Conservation (phyloP, 2,888 invertebrate species). For the Dermolepida albohirtum region DNA sequence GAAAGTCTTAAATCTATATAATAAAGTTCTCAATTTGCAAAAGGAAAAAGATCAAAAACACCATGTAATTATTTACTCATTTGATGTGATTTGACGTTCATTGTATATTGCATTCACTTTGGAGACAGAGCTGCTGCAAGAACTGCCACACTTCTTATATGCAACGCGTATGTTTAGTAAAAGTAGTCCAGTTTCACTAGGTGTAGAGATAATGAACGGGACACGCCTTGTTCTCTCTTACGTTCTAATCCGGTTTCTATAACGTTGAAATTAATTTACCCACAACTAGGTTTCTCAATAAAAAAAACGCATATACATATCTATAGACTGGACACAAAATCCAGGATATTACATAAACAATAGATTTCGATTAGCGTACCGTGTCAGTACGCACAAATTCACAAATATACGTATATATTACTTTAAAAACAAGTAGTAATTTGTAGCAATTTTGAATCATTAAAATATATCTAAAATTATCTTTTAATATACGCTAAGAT, state of each 20-base stretch:
- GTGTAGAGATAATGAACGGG: slow-evolving; percentile 39
- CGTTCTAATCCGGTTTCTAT: slow-evolving; percentile 42
- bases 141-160: slow-evolving; percentile 34
- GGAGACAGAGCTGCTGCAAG: slow-evolving; percentile 1
- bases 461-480: too few relatives aligned
- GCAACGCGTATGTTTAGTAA: slow-evolving; percentile 41
- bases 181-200: slow-evolving; percentile 50
- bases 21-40: too few relatives aligned
- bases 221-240: slow-evolving; percentile 44
- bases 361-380: too few relatives aligned
- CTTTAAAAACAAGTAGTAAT: too few relatives aligned
- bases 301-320: slow-evolving; percentile 7
- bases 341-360: too few relatives aligned
- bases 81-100: slow-evolving; percentile 15
- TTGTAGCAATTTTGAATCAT: too few relatives aligned
- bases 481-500: too few relatives aligned
- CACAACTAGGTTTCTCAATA: slow-evolving; percentile 15
- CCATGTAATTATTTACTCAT: slow-evolving; percentile 19
- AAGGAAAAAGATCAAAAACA: too few relatives aligned
- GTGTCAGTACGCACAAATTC: too few relatives aligned
- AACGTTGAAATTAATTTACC: slow-evolving; percentile 36
- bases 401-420: too few relatives aligned
- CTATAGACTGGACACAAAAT: background rate
- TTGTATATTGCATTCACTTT: slow-evolving; percentile 24
- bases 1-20: too few relatives aligned